These are phyloP conservation scores for Pituophis catenifer DNA, from an alignment of 2,113 vertebrate genomes.

Conservation along the genomic window DNA sequence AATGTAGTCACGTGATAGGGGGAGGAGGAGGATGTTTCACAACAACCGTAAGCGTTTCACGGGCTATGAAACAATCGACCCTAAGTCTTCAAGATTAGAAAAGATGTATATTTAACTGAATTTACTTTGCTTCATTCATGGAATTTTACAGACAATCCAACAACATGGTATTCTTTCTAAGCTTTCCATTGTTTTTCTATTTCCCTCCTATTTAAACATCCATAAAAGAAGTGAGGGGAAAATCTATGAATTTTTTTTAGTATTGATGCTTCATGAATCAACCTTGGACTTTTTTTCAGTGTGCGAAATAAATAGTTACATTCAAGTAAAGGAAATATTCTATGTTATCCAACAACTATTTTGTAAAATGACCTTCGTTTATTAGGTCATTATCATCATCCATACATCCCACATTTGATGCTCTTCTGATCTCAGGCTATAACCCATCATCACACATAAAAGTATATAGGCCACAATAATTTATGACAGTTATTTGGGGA, in stretches of 20 bases:
- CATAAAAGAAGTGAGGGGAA: not conserved
- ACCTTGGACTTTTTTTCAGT: not conserved
- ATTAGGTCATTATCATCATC: not conserved
- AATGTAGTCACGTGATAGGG: not conserved
- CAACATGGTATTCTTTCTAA: not conserved
- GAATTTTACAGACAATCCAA: not conserved
- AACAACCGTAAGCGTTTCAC: not conserved
- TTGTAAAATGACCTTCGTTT: not conserved
- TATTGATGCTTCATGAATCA: not conserved
- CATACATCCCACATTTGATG: not conserved
- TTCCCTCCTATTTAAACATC: slow-evolving; percentile 32
- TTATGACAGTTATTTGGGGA: not conserved
- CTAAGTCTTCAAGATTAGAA: not conserved
- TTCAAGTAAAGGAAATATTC: not conserved
- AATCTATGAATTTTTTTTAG: not conserved
- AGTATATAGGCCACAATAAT: not conserved
- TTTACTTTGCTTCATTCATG: not conserved
- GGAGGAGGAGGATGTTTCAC: not conserved
- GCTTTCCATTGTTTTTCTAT: not conserved
- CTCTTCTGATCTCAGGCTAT: not conserved
- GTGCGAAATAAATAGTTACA: not conserved
- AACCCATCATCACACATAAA: not conserved
- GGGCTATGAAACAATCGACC: not conserved
- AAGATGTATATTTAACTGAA: not conserved
- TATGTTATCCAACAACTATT: not conserved